Percentiles rank a stretch among this genome's conserved stretches.
phyloP scores from a whole-genome alignment of 2,888 invertebrate genomes.

The Platycheirus rosarum region DNA sequence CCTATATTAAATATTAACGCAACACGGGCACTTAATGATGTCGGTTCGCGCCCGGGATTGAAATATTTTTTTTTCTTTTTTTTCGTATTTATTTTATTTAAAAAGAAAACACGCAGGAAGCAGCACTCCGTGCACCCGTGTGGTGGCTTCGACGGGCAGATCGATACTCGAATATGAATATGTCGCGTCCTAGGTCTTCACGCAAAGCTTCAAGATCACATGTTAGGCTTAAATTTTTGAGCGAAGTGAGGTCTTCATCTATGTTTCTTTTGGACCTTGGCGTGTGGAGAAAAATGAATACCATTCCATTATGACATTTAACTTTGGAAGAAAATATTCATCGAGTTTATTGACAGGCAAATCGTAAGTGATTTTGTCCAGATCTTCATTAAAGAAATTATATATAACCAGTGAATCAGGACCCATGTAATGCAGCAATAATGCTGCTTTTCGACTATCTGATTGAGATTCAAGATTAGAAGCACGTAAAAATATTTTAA shows the following conservation, averaged over 20 bases:
- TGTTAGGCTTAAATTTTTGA: constrained; percentile 11
- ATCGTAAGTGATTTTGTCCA: constrained; percentile 36
- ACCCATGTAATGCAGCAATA: constrained; percentile 29
- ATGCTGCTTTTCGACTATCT: constrained; percentile 14
- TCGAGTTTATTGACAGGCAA: constrained; percentile 35
- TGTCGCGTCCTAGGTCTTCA: constrained; percentile 62
- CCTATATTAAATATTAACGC: too few species aligned
- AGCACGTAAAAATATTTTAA: constrained; percentile 21
- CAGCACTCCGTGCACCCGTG: too few species aligned
- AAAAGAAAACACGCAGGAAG: too few species aligned
- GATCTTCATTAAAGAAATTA: constrained; percentile 45
- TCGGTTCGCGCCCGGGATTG: too few species aligned
- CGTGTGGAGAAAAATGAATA: constrained; percentile 52
- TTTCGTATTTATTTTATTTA: too few species aligned
- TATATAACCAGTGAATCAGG: constrained; percentile 40
- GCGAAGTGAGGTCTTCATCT: constrained; percentile 35
- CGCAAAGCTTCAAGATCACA: constrained; percentile 65
- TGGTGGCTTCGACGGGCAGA: too few species aligned
- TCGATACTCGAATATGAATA: too few species aligned
- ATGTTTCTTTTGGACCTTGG: constrained; percentile 41
- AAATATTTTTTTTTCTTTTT: too few species aligned
- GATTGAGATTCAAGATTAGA: constrained; percentile 5
- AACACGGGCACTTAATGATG: too few species aligned
- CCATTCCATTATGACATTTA: constrained; percentile 49
- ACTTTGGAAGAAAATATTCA: constrained; percentile 51